Evolutionary conservation across 2,888 invertebrate species (phyloP), one percentile per base, ranked within the genome.

Genomic region (Brachyopa scutellaris): DNA sequence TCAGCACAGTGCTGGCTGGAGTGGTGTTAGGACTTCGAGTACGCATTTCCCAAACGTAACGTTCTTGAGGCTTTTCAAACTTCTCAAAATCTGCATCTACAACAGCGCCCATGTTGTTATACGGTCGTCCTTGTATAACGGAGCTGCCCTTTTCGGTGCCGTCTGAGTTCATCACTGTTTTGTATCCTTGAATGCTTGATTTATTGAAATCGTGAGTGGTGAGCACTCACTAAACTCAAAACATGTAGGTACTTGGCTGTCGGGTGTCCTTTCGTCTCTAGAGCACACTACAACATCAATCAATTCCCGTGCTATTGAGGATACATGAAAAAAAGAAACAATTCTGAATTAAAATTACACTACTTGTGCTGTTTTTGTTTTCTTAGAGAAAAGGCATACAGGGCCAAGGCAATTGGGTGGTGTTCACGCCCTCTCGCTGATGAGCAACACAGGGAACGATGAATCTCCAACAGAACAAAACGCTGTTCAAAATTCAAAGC

Each of bases 11-110:
- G 82, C 90, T 90, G 26, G 89, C 89, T 36, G 90, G 90, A n/a
- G 90, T 90, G 21, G 88, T 88, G 73, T 90, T 90, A 9, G 90
- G 90, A 70, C 90, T 90, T 36, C 90, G 88, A 23, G 88, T 86
- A 40, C 89, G 87, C 88, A 90, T 90, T 85, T 90, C 90, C 90
- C 90, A 90, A 2, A 90, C 89, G 84, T 89, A 89, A 9, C 89
- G 88, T 67, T 90, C 90, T 73, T 89, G 87, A 5, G 85, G 87
- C 67, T 85, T 87, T n/a, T 84, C 84, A 45, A 64, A 70, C 64
- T 74, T 74, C 36, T 78, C 77, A 23, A 47, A 73, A 51, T 72
- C 82, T 2, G 31, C 23, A 31, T 80, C 73, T 0, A 83, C 80
- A 26, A 69, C 74, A 15, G 82, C 9, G 42, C 55, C 55, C 83